Base-by-base conservation (phyloP, 2,888 invertebrate genomes). In the Cremastinae sp. region DNA sequence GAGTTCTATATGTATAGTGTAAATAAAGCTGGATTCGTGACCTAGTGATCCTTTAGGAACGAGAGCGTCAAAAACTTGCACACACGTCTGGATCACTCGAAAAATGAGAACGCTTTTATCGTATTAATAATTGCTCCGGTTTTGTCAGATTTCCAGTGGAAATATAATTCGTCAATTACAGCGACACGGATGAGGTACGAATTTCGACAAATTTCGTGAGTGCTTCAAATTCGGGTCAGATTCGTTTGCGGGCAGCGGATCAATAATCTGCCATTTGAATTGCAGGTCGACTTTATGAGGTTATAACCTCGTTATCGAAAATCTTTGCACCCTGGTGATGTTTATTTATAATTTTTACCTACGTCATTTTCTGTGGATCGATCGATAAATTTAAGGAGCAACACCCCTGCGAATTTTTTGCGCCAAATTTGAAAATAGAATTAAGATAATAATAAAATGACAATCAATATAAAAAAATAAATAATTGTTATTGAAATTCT, bases 21-120 rank as follows among this genome's bases (percentile, higher is more conserved):
- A 51, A 59, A 70, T 74, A 70, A 69, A 43, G 51, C 12, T n/a
- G 51, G 35, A 59, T 37, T 47, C 49, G 56, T 61, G 75, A 75
- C 74, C 74, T 16, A 55, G 62, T 53, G 58, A 35, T 51, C 37
- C 45, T 39, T 39, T 5, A 5, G 28, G 28, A 28, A 28, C 28
- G 28, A 28, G 28, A 5, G 28, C n/a, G n/a, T n/a, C n/a, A 56
- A n/a, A 20, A 8, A 62, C 2, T n/a, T 3, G 0, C 10, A 61
- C 28, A 49, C 10, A 47, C n/a, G 16, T 28, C 18, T 35, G 1
- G 7, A 51, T 43, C 9, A 28, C 12, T 18, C 45, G 22, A 41
- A 53, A 70, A 75, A 70, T 8, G 3, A 51, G 55, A 53, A n/a
- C n/a, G 12, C 71, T 28, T 43, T 55, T 43, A 55, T 75, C 62